Evolutionary conservation across 2,888 invertebrate genomes (phyloP).

Genomic region (Seira sanloemensis): DNA sequence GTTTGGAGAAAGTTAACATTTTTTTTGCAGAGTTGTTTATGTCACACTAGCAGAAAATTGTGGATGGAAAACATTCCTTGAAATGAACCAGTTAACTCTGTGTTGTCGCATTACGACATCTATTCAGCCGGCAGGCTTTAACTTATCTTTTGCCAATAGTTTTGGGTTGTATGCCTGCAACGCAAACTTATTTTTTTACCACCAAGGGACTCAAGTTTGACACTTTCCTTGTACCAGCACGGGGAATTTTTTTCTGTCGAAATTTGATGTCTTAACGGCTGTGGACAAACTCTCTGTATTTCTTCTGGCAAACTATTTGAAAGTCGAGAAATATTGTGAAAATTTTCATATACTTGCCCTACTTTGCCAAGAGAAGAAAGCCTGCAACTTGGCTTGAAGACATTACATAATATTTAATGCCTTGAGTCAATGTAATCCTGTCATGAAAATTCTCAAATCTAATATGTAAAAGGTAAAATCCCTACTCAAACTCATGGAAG

Average conservation of each 20-base stretch:
- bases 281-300: too few relatives aligned
- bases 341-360: too few relatives aligned
- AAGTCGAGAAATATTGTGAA: not conserved
- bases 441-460: too few relatives aligned
- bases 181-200: not conserved
- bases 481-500: too few relatives aligned
- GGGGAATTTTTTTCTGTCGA: not conserved
- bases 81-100: not conserved
- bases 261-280: slow-evolving; percentile 13
- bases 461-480: too few relatives aligned
- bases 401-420: too few relatives aligned
- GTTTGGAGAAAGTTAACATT: not conserved
- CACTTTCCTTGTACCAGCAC: slow-evolving; percentile 8
- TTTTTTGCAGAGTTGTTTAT: not conserved
- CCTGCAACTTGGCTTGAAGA: not conserved
- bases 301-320: too few relatives aligned
- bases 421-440: too few relatives aligned
- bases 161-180: not conserved
- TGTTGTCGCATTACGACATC: not conserved
- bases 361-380: not conserved
- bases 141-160: not conserved
- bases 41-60: not conserved
- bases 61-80: slow-evolving; percentile 1
- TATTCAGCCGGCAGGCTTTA: not conserved
- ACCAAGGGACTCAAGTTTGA: slow-evolving; percentile 16